Percentiles rank a stretch among this genome's conserved stretches.
These are phyloP conservation scores for Gambusia affinis DNA, from an alignment of 2,113 vertebrate genomes.

Conservation along the genomic window DNA sequence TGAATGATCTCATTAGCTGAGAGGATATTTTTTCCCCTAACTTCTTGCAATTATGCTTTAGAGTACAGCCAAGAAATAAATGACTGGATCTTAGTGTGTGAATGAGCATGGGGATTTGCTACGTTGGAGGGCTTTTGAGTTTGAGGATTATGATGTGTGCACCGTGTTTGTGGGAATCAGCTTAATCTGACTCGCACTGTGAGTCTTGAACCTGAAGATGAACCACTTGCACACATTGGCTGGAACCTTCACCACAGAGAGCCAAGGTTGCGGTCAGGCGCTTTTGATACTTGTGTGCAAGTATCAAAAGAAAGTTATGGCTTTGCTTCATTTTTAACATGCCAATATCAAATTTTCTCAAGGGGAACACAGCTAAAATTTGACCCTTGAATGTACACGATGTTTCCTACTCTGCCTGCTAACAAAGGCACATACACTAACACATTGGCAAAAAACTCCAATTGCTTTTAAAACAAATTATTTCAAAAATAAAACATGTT, in stretches of 20 bases:
- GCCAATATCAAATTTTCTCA: neutral
- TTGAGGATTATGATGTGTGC: neutral
- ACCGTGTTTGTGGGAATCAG: neutral
- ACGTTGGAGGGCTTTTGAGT: neutral
- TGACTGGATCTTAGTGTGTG: neutral
- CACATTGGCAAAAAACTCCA: neutral
- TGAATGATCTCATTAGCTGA: neutral
- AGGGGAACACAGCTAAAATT: neutral
- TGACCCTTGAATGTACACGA: neutral
- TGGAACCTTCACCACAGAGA: neutral
- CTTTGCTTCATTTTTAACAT: neutral
- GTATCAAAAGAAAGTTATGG: neutral
- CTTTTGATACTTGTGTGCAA: no score
- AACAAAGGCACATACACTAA: neutral
- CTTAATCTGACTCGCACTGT: neutral
- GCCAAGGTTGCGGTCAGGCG: neutral
- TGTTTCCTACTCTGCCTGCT: neutral
- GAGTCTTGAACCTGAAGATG: neutral
- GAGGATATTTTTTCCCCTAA: no score
- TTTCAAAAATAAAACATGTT: neutral
- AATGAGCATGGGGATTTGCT: neutral
- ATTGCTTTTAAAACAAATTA: neutral
- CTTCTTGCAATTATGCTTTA: no score
- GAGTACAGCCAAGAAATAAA: no score
- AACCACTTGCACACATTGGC: neutral